Evolutionary conservation across 1,140 invertebrate genomes (phyloP).

Genomic region (Drosophila truncata): DNA sequence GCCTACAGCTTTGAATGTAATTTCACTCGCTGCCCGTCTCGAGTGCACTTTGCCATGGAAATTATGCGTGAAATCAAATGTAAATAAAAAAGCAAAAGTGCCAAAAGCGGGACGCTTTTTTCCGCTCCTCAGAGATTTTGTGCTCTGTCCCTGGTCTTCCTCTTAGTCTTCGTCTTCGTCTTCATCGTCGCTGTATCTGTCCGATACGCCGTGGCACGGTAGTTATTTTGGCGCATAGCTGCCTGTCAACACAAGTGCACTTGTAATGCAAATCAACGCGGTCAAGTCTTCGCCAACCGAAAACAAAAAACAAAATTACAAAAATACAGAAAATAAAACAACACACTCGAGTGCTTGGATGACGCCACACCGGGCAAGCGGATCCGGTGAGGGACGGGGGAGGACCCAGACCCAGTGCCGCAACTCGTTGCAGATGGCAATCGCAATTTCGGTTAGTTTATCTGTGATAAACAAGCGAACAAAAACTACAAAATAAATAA

Average conservation of each 20-base stretch:
- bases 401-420: constrained; percentile 17
- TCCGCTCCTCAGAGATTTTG: constrained; percentile 6
- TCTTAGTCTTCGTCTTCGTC: background rate
- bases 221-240: constrained; percentile 85
- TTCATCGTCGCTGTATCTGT: constrained; percentile 11
- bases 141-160: constrained; percentile 1
- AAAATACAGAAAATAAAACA: constrained; percentile 45
- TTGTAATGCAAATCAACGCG: constrained; percentile 83
- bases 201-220: constrained; percentile 62
- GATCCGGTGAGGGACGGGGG: constrained; percentile 4
- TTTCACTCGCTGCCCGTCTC: constrained; percentile 68
- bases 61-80: constrained; percentile 83
- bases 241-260: constrained; percentile 82
- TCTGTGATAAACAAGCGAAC: constrained; percentile 44
- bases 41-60: constrained; percentile 80
- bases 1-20: constrained; percentile 53
- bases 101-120: constrained; percentile 56
- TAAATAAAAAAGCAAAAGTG: constrained; percentile 81
- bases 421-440: constrained; percentile 43
- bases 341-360: constrained; percentile 46
- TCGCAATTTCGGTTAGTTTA: constrained; percentile 47
- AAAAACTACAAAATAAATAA: constrained; percentile 62
- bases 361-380: constrained; percentile 39
- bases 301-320: constrained; percentile 6
- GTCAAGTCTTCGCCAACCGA: constrained; percentile 63